Evolutionary conservation across 2,797 vertebrate genomes (phyloP).

Genomic region (Clarias fuscus): DNA sequence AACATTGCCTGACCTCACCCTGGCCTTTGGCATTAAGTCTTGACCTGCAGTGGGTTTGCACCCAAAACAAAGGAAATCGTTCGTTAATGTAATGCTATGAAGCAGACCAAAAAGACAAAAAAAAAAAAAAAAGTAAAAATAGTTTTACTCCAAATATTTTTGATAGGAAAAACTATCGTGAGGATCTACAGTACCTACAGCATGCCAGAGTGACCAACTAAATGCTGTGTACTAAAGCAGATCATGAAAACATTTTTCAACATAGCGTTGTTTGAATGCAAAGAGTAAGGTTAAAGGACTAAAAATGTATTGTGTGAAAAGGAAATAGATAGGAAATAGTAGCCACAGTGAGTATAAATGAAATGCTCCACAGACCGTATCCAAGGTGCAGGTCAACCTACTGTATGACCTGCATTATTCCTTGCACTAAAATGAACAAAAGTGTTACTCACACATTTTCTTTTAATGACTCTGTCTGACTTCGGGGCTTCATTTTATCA

Average conservation of each 20-base stretch:
- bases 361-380: neutral
- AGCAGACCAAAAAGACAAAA: neutral
- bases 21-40: conserved; percentile 48
- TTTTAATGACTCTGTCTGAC: conserved; percentile 27
- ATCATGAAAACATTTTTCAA: neutral
- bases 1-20: conserved; percentile 40
- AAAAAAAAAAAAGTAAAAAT: neutral
- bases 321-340: neutral
- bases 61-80: conserved; percentile 12
- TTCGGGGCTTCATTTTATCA: conserved; percentile 27
- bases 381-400: neutral
- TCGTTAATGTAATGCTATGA: neutral
- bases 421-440: neutral
- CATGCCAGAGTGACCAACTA: neutral
- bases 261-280: neutral
- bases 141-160: neutral
- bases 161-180: neutral
- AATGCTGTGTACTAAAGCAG: neutral
- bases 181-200: neutral
- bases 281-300: neutral
- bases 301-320: neutral
- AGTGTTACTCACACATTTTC: conserved; percentile 45
- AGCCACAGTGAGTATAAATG: neutral
- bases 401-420: neutral
- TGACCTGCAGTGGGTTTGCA: conserved; percentile 35